Conservation (phyloP, 2,113 vertebrate species). For the Lycaon pictus region DNA sequence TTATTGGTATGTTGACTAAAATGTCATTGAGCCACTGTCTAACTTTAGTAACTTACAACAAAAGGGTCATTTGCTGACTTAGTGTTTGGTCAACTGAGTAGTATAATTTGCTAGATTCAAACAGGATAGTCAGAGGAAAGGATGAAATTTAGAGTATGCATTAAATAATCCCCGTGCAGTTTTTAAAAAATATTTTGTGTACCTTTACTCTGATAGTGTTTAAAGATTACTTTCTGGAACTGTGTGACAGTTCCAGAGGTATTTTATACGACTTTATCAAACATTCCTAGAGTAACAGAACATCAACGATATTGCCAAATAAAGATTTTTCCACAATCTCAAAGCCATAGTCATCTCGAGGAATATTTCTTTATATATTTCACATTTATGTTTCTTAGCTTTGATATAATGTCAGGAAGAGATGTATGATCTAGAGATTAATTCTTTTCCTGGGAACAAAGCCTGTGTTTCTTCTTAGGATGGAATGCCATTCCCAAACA, state of each 20-base stretch:
- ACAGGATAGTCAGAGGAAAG: not conserved
- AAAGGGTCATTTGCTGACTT: not conserved
- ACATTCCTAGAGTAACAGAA: slow-evolving; percentile 60
- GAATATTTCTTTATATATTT: slow-evolving; percentile 51
- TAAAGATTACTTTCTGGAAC: slow-evolving; percentile 53
- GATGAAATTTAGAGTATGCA: not conserved
- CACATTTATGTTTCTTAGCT: slow-evolving; percentile 56
- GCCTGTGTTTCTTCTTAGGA: slow-evolving; percentile 22
- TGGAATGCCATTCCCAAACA: slow-evolving; percentile 48
- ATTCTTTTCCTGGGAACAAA: slow-evolving; percentile 56
- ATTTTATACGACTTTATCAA: slow-evolving; percentile 65
- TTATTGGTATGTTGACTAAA: not conserved
- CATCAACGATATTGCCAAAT: slow-evolving; percentile 47
- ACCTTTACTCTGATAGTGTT: slow-evolving; percentile 50
- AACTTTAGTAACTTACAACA: slow-evolving; percentile 22
- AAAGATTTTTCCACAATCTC: slow-evolving; percentile 63
- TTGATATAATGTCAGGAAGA: slow-evolving; percentile 16
- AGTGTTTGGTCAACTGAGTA: not conserved
- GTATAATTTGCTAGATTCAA: slow-evolving; percentile 14
- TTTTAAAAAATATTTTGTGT: slow-evolving; percentile 32
- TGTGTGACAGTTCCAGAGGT: slow-evolving; percentile 59
- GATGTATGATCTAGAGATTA: not conserved
- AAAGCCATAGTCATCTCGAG: slow-evolving; percentile 53
- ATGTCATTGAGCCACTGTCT: not conserved
- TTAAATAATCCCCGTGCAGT: not conserved